Percentiles rank a stretch among this genome's conserved stretches.
phyloP scores from a whole-genome alignment of 2,797 vertebrate genomes.

The Leucoraja ocellata region DNA sequence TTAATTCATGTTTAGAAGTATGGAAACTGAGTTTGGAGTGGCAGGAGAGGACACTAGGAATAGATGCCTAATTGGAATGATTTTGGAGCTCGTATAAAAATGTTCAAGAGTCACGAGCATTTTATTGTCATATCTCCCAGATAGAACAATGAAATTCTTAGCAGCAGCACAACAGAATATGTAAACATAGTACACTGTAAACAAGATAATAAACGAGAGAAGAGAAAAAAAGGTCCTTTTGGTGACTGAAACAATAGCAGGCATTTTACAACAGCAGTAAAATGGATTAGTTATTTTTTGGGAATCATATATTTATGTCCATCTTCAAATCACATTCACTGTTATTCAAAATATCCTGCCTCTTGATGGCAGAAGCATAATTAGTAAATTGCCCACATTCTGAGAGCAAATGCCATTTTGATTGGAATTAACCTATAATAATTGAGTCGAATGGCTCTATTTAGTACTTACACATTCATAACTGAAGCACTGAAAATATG shows the following conservation, averaged over 20 bases:
- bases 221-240: background rate
- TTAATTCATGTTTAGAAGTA: background rate
- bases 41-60: background rate
- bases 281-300: background rate
- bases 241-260: background rate
- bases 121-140: too few relatives aligned
- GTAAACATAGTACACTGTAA: too few relatives aligned
- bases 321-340: background rate
- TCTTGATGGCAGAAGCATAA: background rate
- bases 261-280: background rate
- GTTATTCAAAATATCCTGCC: background rate
- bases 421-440: background rate
- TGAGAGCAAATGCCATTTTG: background rate
- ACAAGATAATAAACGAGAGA: too few relatives aligned
- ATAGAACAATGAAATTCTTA: too few relatives aligned
- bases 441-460: background rate
- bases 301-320: background rate
- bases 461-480: background rate
- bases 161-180: too few relatives aligned
- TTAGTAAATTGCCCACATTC: background rate
- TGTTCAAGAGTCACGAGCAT: too few relatives aligned
- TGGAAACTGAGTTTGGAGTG: background rate
- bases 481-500: background rate
- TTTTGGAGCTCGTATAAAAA: background rate
- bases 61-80: background rate